phyloP scores from a whole-genome alignment of 1,140 invertebrate species.

The Nymphalis io region DNA sequence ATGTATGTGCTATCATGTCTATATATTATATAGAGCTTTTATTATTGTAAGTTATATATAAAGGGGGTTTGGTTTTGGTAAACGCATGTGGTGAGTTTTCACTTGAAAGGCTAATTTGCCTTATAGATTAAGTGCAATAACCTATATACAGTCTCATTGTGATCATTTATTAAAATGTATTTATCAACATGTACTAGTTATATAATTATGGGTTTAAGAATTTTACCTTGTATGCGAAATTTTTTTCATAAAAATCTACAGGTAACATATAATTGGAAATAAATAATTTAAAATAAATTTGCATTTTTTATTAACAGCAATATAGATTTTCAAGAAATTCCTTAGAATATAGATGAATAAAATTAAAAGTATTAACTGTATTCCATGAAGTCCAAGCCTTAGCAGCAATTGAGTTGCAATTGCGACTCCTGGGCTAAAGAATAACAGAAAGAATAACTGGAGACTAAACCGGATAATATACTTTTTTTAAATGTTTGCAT shows the following conservation, averaged over 20 bases:
- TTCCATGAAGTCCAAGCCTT: too few relatives aligned
- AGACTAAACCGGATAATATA: too few relatives aligned
- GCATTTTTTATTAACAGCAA: conserved; percentile 31
- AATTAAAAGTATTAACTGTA: too few relatives aligned
- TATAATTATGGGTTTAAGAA: conserved; percentile 47
- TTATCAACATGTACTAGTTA: conserved; percentile 56
- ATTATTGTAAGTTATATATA: conserved; percentile 33
- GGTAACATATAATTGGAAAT: conserved; percentile 63
- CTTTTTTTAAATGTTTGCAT: too few relatives aligned
- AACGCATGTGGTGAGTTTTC: conserved; percentile 78
- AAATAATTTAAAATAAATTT: conserved; percentile 53
- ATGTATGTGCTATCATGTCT: conserved; percentile 22
- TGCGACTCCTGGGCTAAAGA: too few relatives aligned
- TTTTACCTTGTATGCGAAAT: conserved; percentile 62
- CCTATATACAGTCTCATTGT: conserved; percentile 67
- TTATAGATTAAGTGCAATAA: conserved; percentile 64
- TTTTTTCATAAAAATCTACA: conserved; percentile 67
- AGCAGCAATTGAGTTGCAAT: too few relatives aligned
- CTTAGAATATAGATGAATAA: too few relatives aligned
- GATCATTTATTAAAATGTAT: conserved; percentile 70
- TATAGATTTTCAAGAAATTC: background rate
- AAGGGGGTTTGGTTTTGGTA: conserved; percentile 64
- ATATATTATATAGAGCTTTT: conserved; percentile 30
- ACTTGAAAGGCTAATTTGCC: conserved; percentile 60
- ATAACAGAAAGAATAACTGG: too few relatives aligned